These are phyloP conservation scores for Chionis minor DNA, from an alignment of 2,113 vertebrate species.

Conservation along the genomic window DNA sequence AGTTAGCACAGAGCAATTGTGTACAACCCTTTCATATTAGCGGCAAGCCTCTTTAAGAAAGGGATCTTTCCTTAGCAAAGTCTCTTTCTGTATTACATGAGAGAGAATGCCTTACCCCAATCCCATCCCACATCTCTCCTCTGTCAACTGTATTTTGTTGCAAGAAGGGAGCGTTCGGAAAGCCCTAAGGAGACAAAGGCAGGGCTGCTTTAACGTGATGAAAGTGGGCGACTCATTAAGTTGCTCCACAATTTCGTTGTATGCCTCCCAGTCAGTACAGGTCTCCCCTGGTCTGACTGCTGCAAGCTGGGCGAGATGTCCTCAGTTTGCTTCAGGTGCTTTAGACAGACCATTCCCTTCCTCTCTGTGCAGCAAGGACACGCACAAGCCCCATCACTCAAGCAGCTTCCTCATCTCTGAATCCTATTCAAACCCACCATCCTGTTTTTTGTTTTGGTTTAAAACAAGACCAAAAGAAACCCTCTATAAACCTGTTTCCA, in stretches of 20 bases:
- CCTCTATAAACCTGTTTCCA: constrained; percentile 12
- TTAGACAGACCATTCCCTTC: neutral
- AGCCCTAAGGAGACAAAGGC: neutral
- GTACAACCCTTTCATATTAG: neutral
- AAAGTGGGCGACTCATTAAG: neutral
- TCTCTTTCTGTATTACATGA: neutral
- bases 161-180: neutral
- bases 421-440: constrained; percentile 4
- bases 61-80: neutral
- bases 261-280: fast-evolving
- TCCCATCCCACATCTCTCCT: neutral
- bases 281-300: neutral
- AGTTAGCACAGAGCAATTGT: neutral
- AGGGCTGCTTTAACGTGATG: neutral
- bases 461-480: constrained; percentile 37
- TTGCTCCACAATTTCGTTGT: neutral
- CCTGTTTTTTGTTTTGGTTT: constrained; percentile 31
- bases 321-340: neutral
- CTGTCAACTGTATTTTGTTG: neutral
- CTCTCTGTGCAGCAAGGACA: neutral
- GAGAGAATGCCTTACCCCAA: constrained; percentile 16
- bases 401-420: neutral
- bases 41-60: constrained; percentile 5
- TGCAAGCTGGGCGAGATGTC: fast-evolving
- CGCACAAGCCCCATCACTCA: neutral